phyloP scores from a whole-genome alignment of 2,888 invertebrate species.

The Himalopsyche anomala region DNA sequence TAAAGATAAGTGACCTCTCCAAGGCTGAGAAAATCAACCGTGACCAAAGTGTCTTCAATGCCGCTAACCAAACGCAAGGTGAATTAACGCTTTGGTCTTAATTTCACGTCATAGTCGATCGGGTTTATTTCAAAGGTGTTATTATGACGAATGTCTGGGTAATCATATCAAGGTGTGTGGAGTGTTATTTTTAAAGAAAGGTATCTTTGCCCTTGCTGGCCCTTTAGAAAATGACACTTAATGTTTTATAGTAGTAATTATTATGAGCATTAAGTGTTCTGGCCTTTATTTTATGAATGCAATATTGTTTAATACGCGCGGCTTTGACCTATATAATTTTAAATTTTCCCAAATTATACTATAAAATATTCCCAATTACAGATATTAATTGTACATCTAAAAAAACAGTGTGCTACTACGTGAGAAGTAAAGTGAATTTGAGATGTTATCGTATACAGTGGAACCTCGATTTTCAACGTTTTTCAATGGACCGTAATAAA shows the following conservation, averaged over 20 bases:
- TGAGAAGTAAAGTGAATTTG: too few species aligned
- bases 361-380: too few species aligned
- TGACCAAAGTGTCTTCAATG: slow-evolving; percentile 58
- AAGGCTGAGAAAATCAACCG: slow-evolving; percentile 60
- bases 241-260: background rate
- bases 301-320: too few species aligned
- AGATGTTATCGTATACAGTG: too few species aligned
- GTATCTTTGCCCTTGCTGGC: slow-evolving; percentile 18
- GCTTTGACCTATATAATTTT: too few species aligned
- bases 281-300: too few species aligned
- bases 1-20: slow-evolving; percentile 59
- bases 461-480: too few species aligned
- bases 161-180: slow-evolving; percentile 48
- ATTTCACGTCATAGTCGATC: slow-evolving; percentile 48
- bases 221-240: slow-evolving; percentile 38
- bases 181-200: slow-evolving; percentile 2
- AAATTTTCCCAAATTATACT: too few species aligned
- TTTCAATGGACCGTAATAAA: too few species aligned
- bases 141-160: slow-evolving; percentile 45
- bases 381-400: too few species aligned
- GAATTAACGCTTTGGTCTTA: slow-evolving; percentile 42
- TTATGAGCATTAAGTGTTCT: too few species aligned
- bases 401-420: too few species aligned
- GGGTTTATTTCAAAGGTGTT: slow-evolving; percentile 12
- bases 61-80: slow-evolving; percentile 57